Evolutionary conservation across 2,113 vertebrate genomes (phyloP), one percentile per base, ranked within the genome.

Genomic region (Sphyrna mokarran): DNA sequence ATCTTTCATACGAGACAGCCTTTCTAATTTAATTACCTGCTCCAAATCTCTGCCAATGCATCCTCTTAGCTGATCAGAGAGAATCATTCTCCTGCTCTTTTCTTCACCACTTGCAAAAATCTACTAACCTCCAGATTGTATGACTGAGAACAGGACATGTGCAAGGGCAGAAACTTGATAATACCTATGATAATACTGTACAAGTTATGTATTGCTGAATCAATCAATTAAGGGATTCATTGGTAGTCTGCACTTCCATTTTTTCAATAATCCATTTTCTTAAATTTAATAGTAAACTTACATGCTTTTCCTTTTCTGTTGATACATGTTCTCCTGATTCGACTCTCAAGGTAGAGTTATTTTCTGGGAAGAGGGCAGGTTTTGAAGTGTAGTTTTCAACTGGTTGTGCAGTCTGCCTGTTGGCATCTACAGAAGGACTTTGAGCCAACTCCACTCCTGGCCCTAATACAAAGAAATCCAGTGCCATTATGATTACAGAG

Each of bases 401-500:
- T 7, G 85, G 58, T 22, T 70, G 33, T 61, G 95, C 72, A 14
- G 86, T 76, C 93, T 96, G 90, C 85, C 96, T 93, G 14, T 95
- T 93, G 91, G 96, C 80, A 70, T 96, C 96, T 29, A 95, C 95
- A 63, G 96, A 95, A 66, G 96, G 58, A 63, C 43, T 96, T 66
- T 83, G 91, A 9, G 85, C 16, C 66, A 96, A 70, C 85, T 96
- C 63, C 96, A 95, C 61, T 85, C 93, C 96, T 58, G 95, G 96
- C 90, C 95, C 96, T 96, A 72, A 18, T 16, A 72, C 22, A 95
- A 72, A 76, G 54, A 95, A 9, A 72, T 48, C 4, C 40, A 37
- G 20, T 48, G 58, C 18, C 58, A 91, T 91, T 63, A 20, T n/a
- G 63, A n/a, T 40, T 14, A 43, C 5, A 20, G 33, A 63, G 58